A percentile compares a stretch with the other conserved stretches of the same genome.
Evolutionary conservation across 64 coral and sea anemone genomes (phyloP).

Genomic region (Porites australiensis): DNA sequence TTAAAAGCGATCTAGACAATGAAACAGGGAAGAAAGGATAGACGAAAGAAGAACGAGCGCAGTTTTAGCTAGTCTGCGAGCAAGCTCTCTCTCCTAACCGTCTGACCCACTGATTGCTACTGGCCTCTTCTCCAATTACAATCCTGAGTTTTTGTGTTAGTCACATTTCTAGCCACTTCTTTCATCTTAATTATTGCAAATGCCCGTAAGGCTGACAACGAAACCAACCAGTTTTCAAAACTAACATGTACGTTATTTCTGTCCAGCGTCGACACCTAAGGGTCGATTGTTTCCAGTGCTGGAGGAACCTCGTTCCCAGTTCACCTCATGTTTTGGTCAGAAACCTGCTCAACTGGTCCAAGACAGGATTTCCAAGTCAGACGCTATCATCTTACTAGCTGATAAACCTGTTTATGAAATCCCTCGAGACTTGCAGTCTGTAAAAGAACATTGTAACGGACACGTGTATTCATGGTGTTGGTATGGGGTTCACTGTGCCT

Average conservation of each 20-base stretch:
- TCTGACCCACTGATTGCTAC: too few relatives aligned
- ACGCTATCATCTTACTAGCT: slow-evolving; percentile 2
- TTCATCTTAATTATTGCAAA: too few relatives aligned
- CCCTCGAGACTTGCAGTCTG: background rate
- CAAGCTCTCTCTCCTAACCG: too few relatives aligned
- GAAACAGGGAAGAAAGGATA: too few relatives aligned
- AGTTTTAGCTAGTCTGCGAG: too few relatives aligned
- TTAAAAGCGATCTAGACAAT: too few relatives aligned
- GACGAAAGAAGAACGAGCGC: too few relatives aligned
- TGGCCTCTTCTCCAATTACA: too few relatives aligned
- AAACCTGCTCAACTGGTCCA: slow-evolving; percentile 7
- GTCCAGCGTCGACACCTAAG: background rate
- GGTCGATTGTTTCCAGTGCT: background rate
- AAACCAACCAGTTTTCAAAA: too few relatives aligned
- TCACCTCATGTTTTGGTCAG: background rate
- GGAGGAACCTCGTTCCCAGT: background rate
- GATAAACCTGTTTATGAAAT: slow-evolving; percentile 32
- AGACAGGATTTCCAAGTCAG: slow-evolving; percentile 1
- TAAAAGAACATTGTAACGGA: background rate
- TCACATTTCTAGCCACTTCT: too few relatives aligned
- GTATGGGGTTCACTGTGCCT: background rate
- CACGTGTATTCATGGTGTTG: background rate
- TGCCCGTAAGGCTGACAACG: too few relatives aligned
- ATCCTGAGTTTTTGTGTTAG: too few relatives aligned
- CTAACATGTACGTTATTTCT: background rate